phyloP scores from a whole-genome alignment of 2,797 vertebrate genomes.

The Anabacerthia variegaticeps region DNA sequence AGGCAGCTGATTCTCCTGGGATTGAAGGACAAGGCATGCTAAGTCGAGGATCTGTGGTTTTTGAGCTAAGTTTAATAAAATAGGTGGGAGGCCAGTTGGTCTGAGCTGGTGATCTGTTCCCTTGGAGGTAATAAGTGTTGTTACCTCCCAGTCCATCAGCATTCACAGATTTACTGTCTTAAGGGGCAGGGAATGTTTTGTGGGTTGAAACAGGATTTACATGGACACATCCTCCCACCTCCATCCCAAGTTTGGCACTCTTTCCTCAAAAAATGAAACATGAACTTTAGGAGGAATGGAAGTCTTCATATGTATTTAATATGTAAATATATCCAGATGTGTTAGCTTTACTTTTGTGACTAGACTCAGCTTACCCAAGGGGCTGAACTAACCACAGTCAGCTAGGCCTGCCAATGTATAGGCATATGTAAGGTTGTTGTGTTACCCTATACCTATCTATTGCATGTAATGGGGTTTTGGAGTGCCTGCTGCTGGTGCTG shows the following conservation, averaged over 20 bases:
- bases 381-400: not conserved
- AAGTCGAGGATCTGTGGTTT: not conserved
- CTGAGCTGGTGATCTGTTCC: not conserved
- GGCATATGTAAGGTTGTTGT: not conserved
- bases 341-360: not conserved
- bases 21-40: not conserved
- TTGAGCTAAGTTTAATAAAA: not conserved
- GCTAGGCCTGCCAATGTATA: not conserved
- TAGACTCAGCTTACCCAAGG: not conserved
- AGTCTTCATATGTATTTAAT: not conserved
- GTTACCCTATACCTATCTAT: not conserved
- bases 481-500: not conserved
- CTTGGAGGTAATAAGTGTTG: rapidly evolving
- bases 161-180: rapidly evolving
- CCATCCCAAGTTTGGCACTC: not conserved
- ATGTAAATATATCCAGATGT: not conserved
- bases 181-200: not conserved
- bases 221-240: not conserved
- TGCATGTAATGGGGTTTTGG: not conserved
- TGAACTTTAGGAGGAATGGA: not conserved
- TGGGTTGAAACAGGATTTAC: not conserved
- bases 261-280: not conserved
- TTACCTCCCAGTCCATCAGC: not conserved
- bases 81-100: not conserved
- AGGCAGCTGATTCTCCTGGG: not conserved